These are phyloP conservation scores for Takifugu flavidus DNA, from an alignment of 2,113 vertebrate species.

Conservation along the genomic window DNA sequence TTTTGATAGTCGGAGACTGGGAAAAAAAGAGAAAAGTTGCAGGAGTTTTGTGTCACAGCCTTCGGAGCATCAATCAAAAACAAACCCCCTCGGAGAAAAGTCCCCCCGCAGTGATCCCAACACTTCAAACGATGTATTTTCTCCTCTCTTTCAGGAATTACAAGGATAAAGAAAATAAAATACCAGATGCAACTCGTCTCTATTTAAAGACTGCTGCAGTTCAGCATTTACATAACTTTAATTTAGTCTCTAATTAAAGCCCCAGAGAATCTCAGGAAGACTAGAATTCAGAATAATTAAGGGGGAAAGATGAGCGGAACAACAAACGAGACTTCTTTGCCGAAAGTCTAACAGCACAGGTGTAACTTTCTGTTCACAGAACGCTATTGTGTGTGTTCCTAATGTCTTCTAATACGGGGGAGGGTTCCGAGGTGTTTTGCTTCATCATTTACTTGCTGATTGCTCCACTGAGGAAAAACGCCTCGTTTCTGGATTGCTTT, in stretches of 20 bases:
- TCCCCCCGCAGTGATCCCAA: constrained; percentile 48
- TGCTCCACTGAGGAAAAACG: constrained; percentile 43
- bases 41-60: constrained; percentile 38
- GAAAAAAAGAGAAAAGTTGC: not conserved
- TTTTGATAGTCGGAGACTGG: constrained; percentile 12
- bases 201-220: constrained; percentile 67
- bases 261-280: constrained; percentile 60
- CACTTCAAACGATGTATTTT: constrained; percentile 67
- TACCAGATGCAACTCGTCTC: constrained; percentile 54
- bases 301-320: constrained; percentile 54
- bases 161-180: constrained; percentile 30
- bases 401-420: constrained; percentile 44
- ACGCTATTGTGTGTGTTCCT: constrained; percentile 63
- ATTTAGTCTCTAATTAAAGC: constrained; percentile 76
- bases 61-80: constrained; percentile 45
- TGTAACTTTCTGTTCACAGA: constrained; percentile 66
- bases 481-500: constrained; percentile 31
- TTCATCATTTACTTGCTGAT: constrained; percentile 60
- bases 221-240: constrained; percentile 73
- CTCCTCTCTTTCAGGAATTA: constrained; percentile 43
- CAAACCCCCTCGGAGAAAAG: constrained; percentile 42
- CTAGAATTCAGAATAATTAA: constrained; percentile 72
- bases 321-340: constrained; percentile 55
- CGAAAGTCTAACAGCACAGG: constrained; percentile 70
- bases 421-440: constrained; percentile 63